phyloP scores from a whole-genome alignment of 2,113 vertebrate genomes.

The Caracal caracal region DNA sequence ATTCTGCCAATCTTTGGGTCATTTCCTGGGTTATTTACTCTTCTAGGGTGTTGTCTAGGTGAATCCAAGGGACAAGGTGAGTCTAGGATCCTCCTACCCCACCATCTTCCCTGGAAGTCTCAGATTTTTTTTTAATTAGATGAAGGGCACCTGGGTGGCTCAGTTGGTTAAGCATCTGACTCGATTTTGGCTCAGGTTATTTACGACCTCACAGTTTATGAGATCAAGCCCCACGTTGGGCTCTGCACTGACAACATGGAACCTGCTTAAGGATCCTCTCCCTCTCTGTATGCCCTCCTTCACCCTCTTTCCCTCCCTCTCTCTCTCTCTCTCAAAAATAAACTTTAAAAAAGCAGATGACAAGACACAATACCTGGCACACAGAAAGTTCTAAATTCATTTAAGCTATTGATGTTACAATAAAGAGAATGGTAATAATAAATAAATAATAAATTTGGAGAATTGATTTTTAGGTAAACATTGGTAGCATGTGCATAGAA shows the following conservation, averaged over 20 bases:
- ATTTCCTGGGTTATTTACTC: background rate
- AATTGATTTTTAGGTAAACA: background rate
- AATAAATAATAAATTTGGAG: background rate
- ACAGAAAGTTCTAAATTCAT: background rate
- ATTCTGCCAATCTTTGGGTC: background rate
- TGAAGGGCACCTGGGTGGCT: no score
- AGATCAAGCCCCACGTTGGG: no score
- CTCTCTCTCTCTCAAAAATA: no score
- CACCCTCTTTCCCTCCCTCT: no score
- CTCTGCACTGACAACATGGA: no score
- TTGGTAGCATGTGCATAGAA: background rate
- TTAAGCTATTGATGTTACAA: background rate
- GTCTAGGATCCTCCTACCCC: background rate
- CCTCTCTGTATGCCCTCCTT: no score
- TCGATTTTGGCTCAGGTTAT: no score
- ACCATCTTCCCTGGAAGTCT: background rate
- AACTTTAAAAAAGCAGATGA: background rate
- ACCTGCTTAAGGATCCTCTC: no score
- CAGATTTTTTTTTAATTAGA: background rate
- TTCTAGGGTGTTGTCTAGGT: background rate
- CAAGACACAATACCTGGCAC: background rate
- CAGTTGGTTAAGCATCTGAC: no score
- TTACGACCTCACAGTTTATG: no score
- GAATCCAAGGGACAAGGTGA: background rate
- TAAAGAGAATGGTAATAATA: background rate